phyloP scores from a whole-genome alignment of 1,140 invertebrate genomes.

The Panulirus ornatus region DNA sequence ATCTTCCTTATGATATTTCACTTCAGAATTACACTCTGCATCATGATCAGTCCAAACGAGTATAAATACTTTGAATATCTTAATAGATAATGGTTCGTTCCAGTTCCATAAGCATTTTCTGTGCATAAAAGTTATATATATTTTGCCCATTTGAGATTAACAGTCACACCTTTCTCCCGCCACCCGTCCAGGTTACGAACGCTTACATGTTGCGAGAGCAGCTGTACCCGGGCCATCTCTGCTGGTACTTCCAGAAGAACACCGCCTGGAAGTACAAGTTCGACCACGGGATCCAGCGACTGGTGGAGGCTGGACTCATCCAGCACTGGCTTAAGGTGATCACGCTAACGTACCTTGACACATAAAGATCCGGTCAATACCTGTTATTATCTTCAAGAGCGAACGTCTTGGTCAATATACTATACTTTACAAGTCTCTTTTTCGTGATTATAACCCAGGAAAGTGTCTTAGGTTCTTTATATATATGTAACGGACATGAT shows the following conservation, averaged over 20 bases:
- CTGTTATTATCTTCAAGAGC: neutral
- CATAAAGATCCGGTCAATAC: neutral
- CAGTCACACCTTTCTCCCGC: neutral
- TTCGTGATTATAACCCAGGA: no score
- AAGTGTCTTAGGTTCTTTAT: no score
- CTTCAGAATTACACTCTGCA: no score
- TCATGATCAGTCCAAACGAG: no score
- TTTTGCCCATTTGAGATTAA: no score
- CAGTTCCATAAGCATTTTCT: neutral
- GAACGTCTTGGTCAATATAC: neutral
- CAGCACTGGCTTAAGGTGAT: conserved; percentile 53
- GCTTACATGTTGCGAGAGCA: conserved; percentile 48
- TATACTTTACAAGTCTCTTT: no score
- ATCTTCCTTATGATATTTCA: no score
- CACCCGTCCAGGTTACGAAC: conserved; percentile 17
- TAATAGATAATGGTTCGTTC: neutral
- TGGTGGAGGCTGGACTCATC: conserved; percentile 54
- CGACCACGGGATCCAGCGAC: conserved; percentile 35
- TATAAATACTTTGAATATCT: no score
- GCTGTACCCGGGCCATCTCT: conserved; percentile 58
- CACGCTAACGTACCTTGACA: neutral
- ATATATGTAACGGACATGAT: no score
- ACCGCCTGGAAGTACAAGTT: conserved; percentile 59
- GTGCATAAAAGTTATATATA: neutral
- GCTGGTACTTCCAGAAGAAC: conserved; percentile 70